Evolutionary conservation across 2,113 vertebrate species (phyloP), one percentile per base, ranked within the genome.

Genomic region (Salminus brasiliensis): DNA sequence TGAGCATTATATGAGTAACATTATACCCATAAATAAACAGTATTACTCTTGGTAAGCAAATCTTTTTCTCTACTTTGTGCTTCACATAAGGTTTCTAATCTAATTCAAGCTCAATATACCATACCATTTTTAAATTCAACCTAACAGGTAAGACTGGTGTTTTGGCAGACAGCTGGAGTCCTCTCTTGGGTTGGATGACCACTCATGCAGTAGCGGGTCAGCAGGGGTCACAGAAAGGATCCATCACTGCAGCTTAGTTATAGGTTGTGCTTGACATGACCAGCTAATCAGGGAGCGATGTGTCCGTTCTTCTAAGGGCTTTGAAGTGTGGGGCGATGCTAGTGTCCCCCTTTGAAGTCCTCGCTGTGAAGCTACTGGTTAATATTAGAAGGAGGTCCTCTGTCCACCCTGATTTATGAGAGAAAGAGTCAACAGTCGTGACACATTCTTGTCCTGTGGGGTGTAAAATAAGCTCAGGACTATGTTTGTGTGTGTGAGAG

Each of bases 371-470:
- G 62, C 63, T 47, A n/a, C n/a, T n/a, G n/a, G n/a, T n/a, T n/a
- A 65, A 36, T 55, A 76, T 81, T 49, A 70, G 30, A 32, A 27
- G 25, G 23, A 18, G 15, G 45, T 55, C 49, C 9, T n/a, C 81
- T 30, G 18, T 74, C 43, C 80, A 86, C 74, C 13, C 13, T 79
- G 75, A 79, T 79, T 78, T 86, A 65, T 73, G 57, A 86, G 77
- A 74, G 47, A 52, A 70, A 11, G 68, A 80, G 84, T 88, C 80
- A 85, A 74, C 29, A 84, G 57, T 84, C 82, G 53, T 80, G 83
- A 85, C 88, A 88, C 82, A 86, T 88, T 87, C 74, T 57, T 68
- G 49, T 68, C 82, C 82, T 78, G 57, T 32, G 76, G 60, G 65
- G 81, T 79, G 81, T 60, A 81, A 88, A 84, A 85, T 86, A 86